phyloP scores from a whole-genome alignment of 2,113 vertebrate genomes.

The Melanerpes formicivorus region DNA sequence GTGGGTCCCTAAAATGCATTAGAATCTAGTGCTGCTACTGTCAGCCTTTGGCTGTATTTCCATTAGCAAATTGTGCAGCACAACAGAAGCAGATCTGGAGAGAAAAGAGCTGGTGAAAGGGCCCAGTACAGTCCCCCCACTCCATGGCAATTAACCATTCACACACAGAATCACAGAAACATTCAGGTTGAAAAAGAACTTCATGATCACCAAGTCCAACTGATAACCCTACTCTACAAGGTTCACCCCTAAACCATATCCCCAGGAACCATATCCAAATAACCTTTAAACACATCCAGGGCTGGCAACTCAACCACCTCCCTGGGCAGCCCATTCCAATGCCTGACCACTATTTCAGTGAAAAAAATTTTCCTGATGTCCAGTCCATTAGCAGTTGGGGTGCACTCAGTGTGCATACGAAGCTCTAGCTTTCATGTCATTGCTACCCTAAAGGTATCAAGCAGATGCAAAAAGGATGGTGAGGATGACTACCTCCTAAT shows the following conservation, averaged over 20 bases:
- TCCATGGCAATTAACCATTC: background rate
- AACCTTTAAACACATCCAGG: too few relatives aligned
- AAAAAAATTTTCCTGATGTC: too few relatives aligned
- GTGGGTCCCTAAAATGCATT: background rate
- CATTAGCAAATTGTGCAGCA: background rate
- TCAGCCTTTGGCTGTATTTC: background rate
- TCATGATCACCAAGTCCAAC: too few relatives aligned
- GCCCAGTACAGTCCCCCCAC: background rate
- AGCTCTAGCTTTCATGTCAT: background rate
- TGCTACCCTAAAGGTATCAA: background rate
- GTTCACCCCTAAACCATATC: too few relatives aligned
- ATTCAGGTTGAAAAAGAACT: too few relatives aligned
- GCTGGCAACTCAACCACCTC: too few relatives aligned
- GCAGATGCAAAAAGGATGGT: background rate
- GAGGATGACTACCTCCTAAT: background rate
- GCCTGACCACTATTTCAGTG: too few relatives aligned
- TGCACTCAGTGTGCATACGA: accelerated
- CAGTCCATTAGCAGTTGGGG: background rate
- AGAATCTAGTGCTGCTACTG: background rate
- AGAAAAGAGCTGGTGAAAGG: accelerated
- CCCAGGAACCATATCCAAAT: too few relatives aligned
- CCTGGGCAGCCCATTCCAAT: too few relatives aligned
- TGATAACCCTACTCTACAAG: too few relatives aligned
- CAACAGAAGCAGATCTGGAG: background rate
- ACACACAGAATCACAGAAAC: too few relatives aligned